Conservation (phyloP, 2,888 invertebrate genomes). For the Pegoplata infirma region DNA sequence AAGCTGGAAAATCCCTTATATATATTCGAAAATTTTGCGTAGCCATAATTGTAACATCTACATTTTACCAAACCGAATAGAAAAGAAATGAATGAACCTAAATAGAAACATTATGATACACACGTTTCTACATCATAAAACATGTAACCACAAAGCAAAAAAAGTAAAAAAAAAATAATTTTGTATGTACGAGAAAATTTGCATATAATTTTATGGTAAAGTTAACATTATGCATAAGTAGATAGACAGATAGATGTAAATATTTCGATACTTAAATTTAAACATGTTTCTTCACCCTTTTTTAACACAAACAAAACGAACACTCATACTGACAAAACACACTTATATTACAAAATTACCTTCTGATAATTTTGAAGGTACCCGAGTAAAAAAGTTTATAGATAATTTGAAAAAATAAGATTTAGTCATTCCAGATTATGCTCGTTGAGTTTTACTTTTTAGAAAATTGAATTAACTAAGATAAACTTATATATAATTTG, state of each 20-base stretch:
- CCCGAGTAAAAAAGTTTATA: too few relatives aligned
- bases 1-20: conserved; percentile 21
- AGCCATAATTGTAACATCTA: neutral
- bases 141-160: conserved; percentile 51
- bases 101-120: neutral
- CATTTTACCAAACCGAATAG: neutral
- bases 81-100: neutral
- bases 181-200: conserved; percentile 24
- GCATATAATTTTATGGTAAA: conserved; percentile 52
- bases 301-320: neutral
- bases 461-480: too few relatives aligned
- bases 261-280: conserved; percentile 21
- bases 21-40: neutral
- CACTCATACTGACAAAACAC: too few relatives aligned
- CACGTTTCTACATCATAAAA: conserved; percentile 37
- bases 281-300: neutral
- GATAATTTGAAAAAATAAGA: too few relatives aligned
- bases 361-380: too few relatives aligned
- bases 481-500: too few relatives aligned
- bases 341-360: too few relatives aligned
- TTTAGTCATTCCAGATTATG: too few relatives aligned
- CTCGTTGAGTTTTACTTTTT: too few relatives aligned
- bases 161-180: too few relatives aligned
- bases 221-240: conserved; percentile 40
- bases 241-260: too few relatives aligned